Evolutionary conservation across 2,113 vertebrate genomes (phyloP), one percentile per base, ranked within the genome.

Genomic region (Acanthisitta chloris): DNA sequence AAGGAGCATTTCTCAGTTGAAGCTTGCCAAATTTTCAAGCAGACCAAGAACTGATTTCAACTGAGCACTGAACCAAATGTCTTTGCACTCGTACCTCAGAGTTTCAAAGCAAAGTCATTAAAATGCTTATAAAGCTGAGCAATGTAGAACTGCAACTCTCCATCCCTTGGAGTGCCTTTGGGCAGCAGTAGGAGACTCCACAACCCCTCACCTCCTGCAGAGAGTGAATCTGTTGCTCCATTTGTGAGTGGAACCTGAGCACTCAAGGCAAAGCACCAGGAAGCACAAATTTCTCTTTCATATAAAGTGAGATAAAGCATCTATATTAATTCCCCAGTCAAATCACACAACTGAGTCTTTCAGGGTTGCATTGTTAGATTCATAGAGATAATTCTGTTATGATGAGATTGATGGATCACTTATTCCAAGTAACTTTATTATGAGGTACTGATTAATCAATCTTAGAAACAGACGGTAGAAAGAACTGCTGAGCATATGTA

Each of bases 371-470:
- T 17, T 84, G 65, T 55, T 74, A 38, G 38, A 36, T 20, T 84
- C 54, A 23, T 9, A 54, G 51, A 89, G 46, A 79, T 91, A 92
- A 96, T 84, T 84, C 66, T 84, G 61, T 94, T 96, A 85, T 2
- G 3, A 13, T 2, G 8, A 81, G 70, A 89, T 10, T 89, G 81
- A 95, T 93, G 81, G 36, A 87, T 85, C 65, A 69, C 31, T 78
- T 81, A 88, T 66, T 66, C 36, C 61, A 81, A 71, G n/a, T 85
- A 96, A 96, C 73, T 81, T 71, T 84, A 59, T 91, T 94, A 71
- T 31, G 78, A 74, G 2, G 17, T 64, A 58, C 69, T 55, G 72
- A 87, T 89, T 85, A 89, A 96, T 81, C 64, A 48, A 4, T 81
- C 59, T 78, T 40, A 29, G 42, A 92, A 86, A 28, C 36, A 86